These are phyloP conservation scores for Centropristis striata DNA, from an alignment of 2,113 vertebrate species.

Conservation along the genomic window DNA sequence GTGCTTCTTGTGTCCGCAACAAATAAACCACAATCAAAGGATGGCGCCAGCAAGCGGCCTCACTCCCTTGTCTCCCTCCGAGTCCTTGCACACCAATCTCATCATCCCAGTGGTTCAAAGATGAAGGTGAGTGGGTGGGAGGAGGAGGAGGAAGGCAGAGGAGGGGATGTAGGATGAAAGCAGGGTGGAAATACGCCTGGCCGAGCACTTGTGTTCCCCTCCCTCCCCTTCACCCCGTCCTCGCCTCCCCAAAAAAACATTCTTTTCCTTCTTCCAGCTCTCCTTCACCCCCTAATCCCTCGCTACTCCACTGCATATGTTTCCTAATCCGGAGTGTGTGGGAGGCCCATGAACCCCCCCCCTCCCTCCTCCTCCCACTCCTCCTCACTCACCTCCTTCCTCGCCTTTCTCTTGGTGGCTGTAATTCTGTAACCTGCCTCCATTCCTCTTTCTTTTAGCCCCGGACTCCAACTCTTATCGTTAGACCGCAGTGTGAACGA, in stretches of 20 bases:
- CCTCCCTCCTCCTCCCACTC: not conserved
- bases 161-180: constrained; percentile 71
- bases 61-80: constrained; percentile 20
- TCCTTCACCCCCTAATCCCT: constrained; percentile 81
- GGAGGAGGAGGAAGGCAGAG: constrained; percentile 27
- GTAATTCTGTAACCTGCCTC: constrained; percentile 75
- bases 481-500: constrained; percentile 43
- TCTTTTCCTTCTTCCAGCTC: constrained; percentile 73
- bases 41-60: constrained; percentile 26
- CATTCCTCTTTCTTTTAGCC: constrained; percentile 60
- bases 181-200: constrained; percentile 73
- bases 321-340: constrained; percentile 85
- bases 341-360: constrained; percentile 59
- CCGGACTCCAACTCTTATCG: constrained; percentile 46
- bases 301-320: constrained; percentile 81
- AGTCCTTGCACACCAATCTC: constrained; percentile 57
- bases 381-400: constrained; percentile 27
- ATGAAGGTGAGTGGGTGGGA: constrained; percentile 71
- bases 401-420: constrained; percentile 69
- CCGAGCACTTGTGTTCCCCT: constrained; percentile 73
- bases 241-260: constrained; percentile 74
- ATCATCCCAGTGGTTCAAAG: constrained; percentile 69
- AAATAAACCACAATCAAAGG: constrained; percentile 39
- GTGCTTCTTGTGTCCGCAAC: constrained; percentile 40
- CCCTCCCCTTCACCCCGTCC: constrained; percentile 45